Evolutionary conservation across 2,888 invertebrate genomes (phyloP).

Genomic region (Drosophila anomelani): DNA sequence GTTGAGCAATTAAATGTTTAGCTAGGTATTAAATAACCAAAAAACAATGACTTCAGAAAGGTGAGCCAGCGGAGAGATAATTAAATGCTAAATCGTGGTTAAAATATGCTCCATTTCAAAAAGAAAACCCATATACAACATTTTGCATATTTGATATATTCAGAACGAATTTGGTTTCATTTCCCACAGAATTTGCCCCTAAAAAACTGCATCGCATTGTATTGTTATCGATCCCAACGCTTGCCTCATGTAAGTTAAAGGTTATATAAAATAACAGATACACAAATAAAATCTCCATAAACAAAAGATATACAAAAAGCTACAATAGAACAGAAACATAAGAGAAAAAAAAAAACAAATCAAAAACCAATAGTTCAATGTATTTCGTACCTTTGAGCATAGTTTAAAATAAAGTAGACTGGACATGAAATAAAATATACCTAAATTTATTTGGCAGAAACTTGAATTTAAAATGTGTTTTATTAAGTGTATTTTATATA

Average conservation of each 20-base stretch:
- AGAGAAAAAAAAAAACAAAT: conserved; percentile 13
- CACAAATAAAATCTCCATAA: conserved; percentile 18
- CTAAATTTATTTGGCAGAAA: conserved; percentile 9
- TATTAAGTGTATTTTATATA: background rate
- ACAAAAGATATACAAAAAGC: conserved; percentile 20
- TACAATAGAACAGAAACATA: conserved; percentile 20
- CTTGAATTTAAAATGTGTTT: background rate
- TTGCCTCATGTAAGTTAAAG: conserved; percentile 43
- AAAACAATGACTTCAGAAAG: conserved; percentile 1
- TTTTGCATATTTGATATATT: background rate
- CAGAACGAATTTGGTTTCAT: conserved; percentile 34
- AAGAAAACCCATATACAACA: background rate
- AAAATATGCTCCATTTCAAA: background rate
- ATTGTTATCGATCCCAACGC: conserved; percentile 57
- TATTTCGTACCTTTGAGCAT: conserved; percentile 64
- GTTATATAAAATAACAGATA: conserved; percentile 14
- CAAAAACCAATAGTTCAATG: conserved; percentile 55
- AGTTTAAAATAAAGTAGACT: conserved; percentile 42
- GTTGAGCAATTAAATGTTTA: conserved; percentile 60
- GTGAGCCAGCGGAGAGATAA: conserved; percentile 8
- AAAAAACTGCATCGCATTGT: conserved; percentile 30
- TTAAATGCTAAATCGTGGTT: conserved; percentile 7
- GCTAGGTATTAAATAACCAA: conserved; percentile 53
- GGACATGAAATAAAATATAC: conserved; percentile 34
- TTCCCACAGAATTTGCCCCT: conserved; percentile 15